These are phyloP conservation scores for Molanna angustata DNA, from an alignment of 2,888 invertebrate species.

Conservation along the genomic window DNA sequence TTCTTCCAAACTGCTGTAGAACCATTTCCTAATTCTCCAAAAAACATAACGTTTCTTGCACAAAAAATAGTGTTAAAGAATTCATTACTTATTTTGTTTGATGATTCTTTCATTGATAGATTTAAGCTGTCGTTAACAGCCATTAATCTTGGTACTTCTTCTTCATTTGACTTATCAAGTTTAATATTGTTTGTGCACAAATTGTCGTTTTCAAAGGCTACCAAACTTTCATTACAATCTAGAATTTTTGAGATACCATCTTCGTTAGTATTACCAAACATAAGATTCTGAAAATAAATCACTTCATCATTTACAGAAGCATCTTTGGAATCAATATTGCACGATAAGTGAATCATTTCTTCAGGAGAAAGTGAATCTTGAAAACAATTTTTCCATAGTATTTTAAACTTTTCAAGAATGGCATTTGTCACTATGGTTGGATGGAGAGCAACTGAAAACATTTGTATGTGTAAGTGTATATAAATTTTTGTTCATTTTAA, in stretches of 20 bases:
- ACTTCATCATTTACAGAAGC: constrained; percentile 31
- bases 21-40: constrained; percentile 39
- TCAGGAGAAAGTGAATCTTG: constrained; percentile 36
- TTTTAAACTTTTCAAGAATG: constrained; percentile 40
- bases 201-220: constrained; percentile 3
- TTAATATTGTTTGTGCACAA: not conserved
- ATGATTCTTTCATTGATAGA: not conserved
- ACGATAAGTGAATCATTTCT: constrained; percentile 14
- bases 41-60: constrained; percentile 44
- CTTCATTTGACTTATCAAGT: not conserved
- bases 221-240: constrained; percentile 1
- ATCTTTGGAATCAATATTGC: constrained; percentile 37
- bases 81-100: constrained; percentile 5
- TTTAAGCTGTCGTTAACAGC: no score
- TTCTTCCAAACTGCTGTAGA: constrained; percentile 42
- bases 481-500: no score
- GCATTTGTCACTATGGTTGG: constrained; percentile 40
- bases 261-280: constrained; percentile 3
- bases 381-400: constrained; percentile 45
- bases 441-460: constrained; percentile 43
- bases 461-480: no score
- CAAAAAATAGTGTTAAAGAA: constrained; percentile 47
- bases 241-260: not conserved
- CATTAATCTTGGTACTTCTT: not conserved
- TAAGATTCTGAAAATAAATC: constrained; percentile 2